Evolutionary conservation across 2,113 vertebrate species (phyloP), one percentile per base, ranked within the genome.

Genomic region (Apodemus speciosus): DNA sequence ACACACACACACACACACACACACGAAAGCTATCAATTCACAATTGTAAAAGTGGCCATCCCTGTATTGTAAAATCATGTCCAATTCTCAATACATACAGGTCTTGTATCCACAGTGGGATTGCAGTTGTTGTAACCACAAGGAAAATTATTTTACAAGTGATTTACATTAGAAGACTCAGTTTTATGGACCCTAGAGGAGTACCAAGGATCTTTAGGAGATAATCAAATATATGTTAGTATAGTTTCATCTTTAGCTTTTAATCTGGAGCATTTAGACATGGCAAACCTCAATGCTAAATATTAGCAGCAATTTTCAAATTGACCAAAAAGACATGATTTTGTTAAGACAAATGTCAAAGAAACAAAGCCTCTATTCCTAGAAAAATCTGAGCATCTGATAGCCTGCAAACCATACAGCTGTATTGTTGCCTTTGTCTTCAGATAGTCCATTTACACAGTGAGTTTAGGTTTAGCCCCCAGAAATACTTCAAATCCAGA

Each of bases 401-500:
- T 68, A 94, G 72, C 58, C 84, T 83, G 5, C 14, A 91, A 92
- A 92, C 10, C n/a, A 68, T 76, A 85, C 68, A 95, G 69, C 84
- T 87, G 10, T 80, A 69, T 9, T 91, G 62, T 91, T 89, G 27
- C 66, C 60, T 81, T 95, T 76, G 49, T 86, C 95, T 27, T 92
- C 79, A 95, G 93, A 53, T 4, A 81, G 10, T 21, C 32, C 53
- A 40, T 89, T 96, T 94, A 62, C 21, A 92, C 76, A 92, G 27
- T 51, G 60, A 93, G 66, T 93, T 95, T 94, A 87, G 49, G 43
- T 76, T 96, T 93, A 94, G 73, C 66, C 58, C 76, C 88, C 87
- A 94, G 73, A 96, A 96, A 94, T 85, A 25, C 92, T 94, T 95
- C 64, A 88, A 88, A 83, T 92, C 69, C 75, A 92, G 60, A 83